Evolutionary conservation across 2,797 vertebrate species (phyloP), one percentile per base, ranked within the genome.

Genomic region (Gymnopithys bicolor): DNA sequence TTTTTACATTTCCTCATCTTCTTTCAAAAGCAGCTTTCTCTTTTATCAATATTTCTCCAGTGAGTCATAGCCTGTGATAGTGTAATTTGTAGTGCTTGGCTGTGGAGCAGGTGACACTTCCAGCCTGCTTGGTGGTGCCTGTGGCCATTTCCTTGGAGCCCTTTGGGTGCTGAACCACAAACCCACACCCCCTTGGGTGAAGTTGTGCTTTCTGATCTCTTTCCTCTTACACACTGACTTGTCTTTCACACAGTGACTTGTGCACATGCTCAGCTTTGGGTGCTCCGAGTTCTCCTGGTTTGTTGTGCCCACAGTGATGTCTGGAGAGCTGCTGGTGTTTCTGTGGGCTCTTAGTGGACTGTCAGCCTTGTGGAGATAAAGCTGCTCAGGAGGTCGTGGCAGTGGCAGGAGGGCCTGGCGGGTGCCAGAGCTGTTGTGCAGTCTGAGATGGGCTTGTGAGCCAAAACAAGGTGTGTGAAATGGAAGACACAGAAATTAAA

Each of bases 201-300:
- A 22, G 56, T 51, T 24, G 37, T 51, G 27, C 62, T 33, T 66
- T 77, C 58, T 63, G 14, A 56, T 68, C 28, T n/a, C 82, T 28
- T 25, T 45, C 46, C n/a, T 3, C 8, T 45, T 32, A 9, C 22
- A 9, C 0, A 0, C 28, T 71, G 18, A 16, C 28, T 88, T 8
- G 6, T 27, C 30, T 45, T 18, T 52, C 19, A 5, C 0, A 0
- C 0, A 5, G 3, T 16, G 58, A 22, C 33, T 48, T 41, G 0
- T 0, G 11, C 41, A 9, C 0, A 0, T 19, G 37, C 35, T 89
- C 63, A 37, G 17, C 32, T 49, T 48, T 32, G 12, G 21, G 52
- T 66, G 24, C 7, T 39, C 23, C 10, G 58, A 16, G 45, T n/a
- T 63, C 21, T 63, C 43, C 67, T 41, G 60, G 13, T 11, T 16